These are phyloP conservation scores for Delia radicum DNA, from an alignment of 1,140 invertebrate species.

Conservation along the genomic window DNA sequence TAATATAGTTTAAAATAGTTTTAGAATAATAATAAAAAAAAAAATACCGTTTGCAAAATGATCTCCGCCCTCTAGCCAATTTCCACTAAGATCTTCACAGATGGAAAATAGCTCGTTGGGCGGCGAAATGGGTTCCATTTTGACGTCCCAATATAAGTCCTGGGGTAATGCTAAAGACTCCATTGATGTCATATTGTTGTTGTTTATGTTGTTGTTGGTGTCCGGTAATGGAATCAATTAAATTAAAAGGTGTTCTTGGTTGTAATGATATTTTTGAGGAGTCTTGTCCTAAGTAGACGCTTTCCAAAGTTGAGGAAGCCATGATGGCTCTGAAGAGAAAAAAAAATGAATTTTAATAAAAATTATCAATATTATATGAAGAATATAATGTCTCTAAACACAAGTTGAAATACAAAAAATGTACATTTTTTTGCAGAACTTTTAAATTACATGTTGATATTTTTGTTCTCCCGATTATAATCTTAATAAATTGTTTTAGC, in stretches of 20 bases:
- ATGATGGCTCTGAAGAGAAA: conserved; percentile 45
- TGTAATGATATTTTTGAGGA: conserved; percentile 29
- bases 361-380: neutral
- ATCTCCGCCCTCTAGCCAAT: conserved; percentile 44
- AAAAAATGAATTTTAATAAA: conserved; percentile 21
- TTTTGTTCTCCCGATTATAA: too few species aligned
- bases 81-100: conserved; percentile 33
- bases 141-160: conserved; percentile 50
- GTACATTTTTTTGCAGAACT: too few species aligned
- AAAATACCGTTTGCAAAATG: conserved; percentile 51
- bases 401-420: too few species aligned
- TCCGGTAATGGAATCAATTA: conserved; percentile 16
- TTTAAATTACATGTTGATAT: too few species aligned
- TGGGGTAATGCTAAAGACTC: conserved; percentile 46
- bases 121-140: conserved; percentile 47
- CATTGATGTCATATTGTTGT: conserved; percentile 34
- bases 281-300: conserved; percentile 40
- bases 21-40: neutral
- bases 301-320: conserved; percentile 45
- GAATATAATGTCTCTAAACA: too few species aligned
- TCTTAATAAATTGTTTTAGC: too few species aligned
- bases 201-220: conserved; percentile 11
- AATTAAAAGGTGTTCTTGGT: conserved; percentile 32
- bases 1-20: too few species aligned
- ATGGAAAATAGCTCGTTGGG: conserved; percentile 46